phyloP scores from a whole-genome alignment of 2,113 vertebrate species.

The Patagioenas fasciata region DNA sequence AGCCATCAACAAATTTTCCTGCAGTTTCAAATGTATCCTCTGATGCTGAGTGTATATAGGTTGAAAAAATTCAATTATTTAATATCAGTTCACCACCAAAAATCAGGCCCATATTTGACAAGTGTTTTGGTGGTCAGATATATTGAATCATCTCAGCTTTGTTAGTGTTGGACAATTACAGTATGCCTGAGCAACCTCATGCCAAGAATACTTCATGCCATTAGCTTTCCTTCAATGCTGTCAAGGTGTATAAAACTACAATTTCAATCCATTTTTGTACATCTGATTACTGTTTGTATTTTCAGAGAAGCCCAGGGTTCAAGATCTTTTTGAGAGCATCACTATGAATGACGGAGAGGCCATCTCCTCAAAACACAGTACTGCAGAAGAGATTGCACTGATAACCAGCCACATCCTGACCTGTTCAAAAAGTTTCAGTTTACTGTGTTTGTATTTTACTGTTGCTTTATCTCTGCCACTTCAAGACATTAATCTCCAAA shows the following conservation, averaged over 20 bases:
- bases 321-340: background rate
- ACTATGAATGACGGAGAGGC: background rate
- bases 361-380: background rate
- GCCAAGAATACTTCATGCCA: background rate
- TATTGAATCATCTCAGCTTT: background rate
- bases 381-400: background rate
- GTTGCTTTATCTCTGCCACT: background rate
- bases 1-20: background rate
- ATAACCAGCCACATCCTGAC: background rate
- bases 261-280: background rate
- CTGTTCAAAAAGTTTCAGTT: background rate
- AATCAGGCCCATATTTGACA: background rate
- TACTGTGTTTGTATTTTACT: background rate
- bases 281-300: background rate
- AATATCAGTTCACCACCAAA: background rate
- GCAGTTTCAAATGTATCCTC: background rate
- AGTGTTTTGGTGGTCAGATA: background rate
- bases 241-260: background rate
- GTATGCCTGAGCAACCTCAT: background rate
- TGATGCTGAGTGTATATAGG: background rate
- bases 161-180: background rate
- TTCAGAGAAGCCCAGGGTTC: background rate
- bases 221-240: background rate
- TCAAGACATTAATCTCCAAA: background rate
- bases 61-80: background rate